A percentile compares a stretch with the other conserved stretches of the same genome.
phyloP scores from a whole-genome alignment of 64 coral and sea anemone species.

The Platygyra sinensis region DNA sequence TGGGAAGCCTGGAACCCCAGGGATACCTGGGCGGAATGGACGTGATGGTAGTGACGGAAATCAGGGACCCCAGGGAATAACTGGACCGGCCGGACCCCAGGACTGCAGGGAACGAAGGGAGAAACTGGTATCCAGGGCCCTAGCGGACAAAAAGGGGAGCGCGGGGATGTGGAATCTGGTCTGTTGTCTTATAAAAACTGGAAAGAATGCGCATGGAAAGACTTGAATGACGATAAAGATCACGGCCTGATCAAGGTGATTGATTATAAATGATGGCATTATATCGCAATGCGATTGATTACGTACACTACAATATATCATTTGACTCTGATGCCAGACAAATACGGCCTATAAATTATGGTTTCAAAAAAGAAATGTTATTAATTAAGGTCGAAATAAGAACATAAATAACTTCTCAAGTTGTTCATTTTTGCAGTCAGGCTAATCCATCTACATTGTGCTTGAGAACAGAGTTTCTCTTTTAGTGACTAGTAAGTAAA shows the following conservation, averaged over 20 bases:
- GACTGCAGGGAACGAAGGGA: background rate
- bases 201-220: background rate
- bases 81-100: background rate
- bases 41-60: background rate
- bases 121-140: background rate
- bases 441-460: too few relatives aligned
- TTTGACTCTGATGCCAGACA: too few relatives aligned
- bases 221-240: background rate
- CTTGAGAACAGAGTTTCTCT: too few relatives aligned
- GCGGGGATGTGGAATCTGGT: background rate
- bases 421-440: too few relatives aligned
- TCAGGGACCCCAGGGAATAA: background rate
- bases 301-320: too few relatives aligned
- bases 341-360: too few relatives aligned
- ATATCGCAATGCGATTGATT: too few relatives aligned
- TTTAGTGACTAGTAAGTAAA: too few relatives aligned
- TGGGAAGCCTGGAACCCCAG: background rate
- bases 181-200: background rate
- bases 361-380: too few relatives aligned
- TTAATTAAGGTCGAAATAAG: too few relatives aligned
- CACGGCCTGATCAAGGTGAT: background rate
- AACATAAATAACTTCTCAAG: too few relatives aligned
- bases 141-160: background rate
- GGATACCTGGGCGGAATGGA: background rate
- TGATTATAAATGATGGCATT: too few relatives aligned